These are phyloP conservation scores for Diachasma alloeum DNA, from an alignment of 1,140 invertebrate genomes.

Conservation along the genomic window DNA sequence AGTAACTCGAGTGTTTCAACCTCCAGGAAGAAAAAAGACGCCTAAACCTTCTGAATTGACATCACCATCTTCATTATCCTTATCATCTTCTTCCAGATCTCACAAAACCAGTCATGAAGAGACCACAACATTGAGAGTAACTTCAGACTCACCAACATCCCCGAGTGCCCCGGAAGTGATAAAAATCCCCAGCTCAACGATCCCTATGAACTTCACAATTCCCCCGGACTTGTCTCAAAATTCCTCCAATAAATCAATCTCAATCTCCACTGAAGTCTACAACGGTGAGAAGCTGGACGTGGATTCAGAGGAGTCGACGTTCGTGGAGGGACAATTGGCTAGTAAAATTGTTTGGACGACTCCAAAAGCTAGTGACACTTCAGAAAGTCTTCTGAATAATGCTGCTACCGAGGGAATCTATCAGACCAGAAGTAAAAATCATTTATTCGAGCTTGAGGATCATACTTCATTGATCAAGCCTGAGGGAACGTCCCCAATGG, in stretches of 20 bases:
- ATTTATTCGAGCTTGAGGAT: conserved; percentile 15
- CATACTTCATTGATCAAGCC: conserved; percentile 17
- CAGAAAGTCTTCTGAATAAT: conserved; percentile 13
- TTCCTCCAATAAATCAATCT: background rate
- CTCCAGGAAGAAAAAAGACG: background rate
- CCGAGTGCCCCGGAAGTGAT: background rate
- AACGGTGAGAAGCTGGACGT: conserved; percentile 43
- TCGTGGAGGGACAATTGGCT: conserved; percentile 21
- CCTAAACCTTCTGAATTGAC: background rate
- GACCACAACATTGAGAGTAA: background rate
- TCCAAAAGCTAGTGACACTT: background rate
- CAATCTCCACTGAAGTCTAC: conserved; percentile 25
- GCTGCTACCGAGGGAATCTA: conserved; percentile 29
- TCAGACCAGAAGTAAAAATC: conserved; percentile 16
- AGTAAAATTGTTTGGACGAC: conserved; percentile 54
- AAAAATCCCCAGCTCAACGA: background rate
- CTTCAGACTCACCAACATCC: background rate
- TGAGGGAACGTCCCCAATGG: conserved; percentile 18
- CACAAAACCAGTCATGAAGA: background rate
- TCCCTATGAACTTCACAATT: background rate
- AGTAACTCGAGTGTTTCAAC: conserved; percentile 21
- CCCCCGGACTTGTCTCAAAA: background rate
- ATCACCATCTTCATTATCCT: background rate
- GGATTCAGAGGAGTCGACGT: conserved; percentile 28
- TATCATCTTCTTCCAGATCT: background rate